Percentiles rank a stretch among this genome's conserved stretches.
Evolutionary conservation across 2,113 vertebrate species (phyloP).

Genomic region (Anser brachyrhynchus): DNA sequence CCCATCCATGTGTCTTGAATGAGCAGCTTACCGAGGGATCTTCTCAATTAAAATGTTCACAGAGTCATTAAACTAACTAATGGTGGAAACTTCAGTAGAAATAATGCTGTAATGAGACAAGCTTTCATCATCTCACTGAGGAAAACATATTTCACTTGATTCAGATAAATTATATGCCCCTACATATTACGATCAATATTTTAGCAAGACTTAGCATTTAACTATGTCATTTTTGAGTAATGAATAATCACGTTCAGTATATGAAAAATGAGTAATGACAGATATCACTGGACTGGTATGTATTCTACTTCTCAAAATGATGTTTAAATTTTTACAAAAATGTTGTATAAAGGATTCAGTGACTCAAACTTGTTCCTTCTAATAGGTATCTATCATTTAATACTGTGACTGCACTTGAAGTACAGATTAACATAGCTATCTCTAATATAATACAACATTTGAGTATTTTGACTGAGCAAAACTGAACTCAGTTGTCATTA

Average conservation of each 20-base stretch:
- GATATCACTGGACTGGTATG: conserved; percentile 45
- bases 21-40: conserved; percentile 14
- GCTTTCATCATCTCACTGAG: conserved; percentile 60
- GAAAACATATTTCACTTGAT: conserved; percentile 66
- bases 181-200: conserved; percentile 67
- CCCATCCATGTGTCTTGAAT: conserved; percentile 29
- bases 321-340: conserved; percentile 47
- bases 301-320: conserved; percentile 44
- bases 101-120: conserved; percentile 66
- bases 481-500: background rate
- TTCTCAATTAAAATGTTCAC: conserved; percentile 48
- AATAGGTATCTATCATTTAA: conserved; percentile 52
- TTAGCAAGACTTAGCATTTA: conserved; percentile 65
- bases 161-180: conserved; percentile 61
- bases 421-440: background rate
- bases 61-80: conserved; percentile 62
- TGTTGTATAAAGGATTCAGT: conserved; percentile 41
- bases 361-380: conserved; percentile 43
- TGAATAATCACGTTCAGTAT: conserved; percentile 42
- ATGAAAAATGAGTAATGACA: conserved; percentile 60
- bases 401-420: background rate
- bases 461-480: background rate
- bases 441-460: background rate
- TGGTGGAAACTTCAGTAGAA: conserved; percentile 60
- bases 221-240: conserved; percentile 67